These are phyloP conservation scores for Sarcophaga carnaria DNA, from an alignment of 2,888 invertebrate species.

Conservation along the genomic window DNA sequence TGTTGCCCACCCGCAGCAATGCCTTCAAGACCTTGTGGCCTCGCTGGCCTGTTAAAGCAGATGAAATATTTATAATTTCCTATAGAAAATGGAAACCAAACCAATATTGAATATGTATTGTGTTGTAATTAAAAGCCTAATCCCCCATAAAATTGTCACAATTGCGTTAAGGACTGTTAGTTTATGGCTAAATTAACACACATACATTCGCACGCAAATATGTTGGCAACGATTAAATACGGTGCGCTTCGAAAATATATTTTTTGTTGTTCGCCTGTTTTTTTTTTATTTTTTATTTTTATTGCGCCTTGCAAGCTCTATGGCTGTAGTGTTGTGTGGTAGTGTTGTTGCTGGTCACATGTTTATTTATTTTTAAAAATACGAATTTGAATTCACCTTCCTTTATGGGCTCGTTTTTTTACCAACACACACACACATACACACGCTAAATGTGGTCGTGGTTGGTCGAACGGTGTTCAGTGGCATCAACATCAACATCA, in stretches of 20 bases:
- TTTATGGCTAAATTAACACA: slow-evolving; percentile 67
- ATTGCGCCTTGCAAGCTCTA: background rate
- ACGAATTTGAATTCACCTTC: slow-evolving; percentile 29
- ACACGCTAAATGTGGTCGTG: background rate
- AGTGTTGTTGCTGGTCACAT: background rate
- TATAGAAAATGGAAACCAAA: slow-evolving; percentile 16
- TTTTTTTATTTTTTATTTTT: background rate
- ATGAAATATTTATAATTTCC: slow-evolving; percentile 3
- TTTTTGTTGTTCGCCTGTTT: background rate
- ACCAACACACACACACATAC: no score
- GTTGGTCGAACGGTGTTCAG: slow-evolving; percentile 1
- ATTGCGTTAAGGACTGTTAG: slow-evolving; percentile 63
- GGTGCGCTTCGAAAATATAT: no score
- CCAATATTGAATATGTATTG: slow-evolving; percentile 58
- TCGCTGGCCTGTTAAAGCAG: no score
- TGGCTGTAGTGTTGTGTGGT: no score
- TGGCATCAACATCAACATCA: slow-evolving; percentile 44
- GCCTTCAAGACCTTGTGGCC: no score
- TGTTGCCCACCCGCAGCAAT: no score
- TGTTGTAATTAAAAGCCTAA: slow-evolving; percentile 61
- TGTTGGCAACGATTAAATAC: slow-evolving; percentile 43
- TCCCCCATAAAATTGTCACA: slow-evolving; percentile 66
- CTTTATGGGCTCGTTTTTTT: background rate
- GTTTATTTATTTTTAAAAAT: background rate
- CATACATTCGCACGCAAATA: slow-evolving; percentile 51